Evolutionary conservation across 2,888 invertebrate species (phyloP).

Genomic region (Cryptops parisi): DNA sequence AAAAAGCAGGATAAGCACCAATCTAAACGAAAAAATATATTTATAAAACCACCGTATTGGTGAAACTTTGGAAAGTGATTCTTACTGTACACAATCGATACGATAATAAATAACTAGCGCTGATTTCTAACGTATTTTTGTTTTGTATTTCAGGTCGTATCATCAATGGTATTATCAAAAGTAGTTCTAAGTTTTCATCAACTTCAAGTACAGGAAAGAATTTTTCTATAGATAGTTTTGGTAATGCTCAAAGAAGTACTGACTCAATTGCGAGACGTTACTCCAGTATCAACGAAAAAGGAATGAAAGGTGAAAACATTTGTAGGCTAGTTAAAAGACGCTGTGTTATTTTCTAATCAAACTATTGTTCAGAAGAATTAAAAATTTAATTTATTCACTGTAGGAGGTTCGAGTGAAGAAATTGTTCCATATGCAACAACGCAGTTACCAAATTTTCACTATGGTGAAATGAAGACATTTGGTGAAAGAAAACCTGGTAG

Average conservation of each 20-base stretch:
- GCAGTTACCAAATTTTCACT: conserved; percentile 13
- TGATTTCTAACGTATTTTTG: no score
- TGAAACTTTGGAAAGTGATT: no score
- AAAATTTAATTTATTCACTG: no score
- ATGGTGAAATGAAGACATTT: conserved; percentile 14
- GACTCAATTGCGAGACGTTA: conserved; percentile 10
- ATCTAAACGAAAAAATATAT: no score
- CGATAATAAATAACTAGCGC: no score
- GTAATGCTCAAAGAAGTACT: conserved; percentile 8
- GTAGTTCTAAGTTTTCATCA: conserved; percentile 14
- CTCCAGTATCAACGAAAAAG: conserved; percentile 9
- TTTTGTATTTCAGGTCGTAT: conserved; percentile 10
- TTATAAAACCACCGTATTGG: no score
- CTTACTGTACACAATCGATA: no score
- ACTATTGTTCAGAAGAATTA: no score
- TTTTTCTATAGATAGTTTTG: conserved; percentile 12
- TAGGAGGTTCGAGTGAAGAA: conserved; percentile 5
- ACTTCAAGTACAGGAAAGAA: conserved; percentile 13
- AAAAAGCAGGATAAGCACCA: no score
- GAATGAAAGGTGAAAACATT: conserved; percentile 12
- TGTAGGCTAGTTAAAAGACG: no score
- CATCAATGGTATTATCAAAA: conserved; percentile 13
- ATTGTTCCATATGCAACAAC: conserved; percentile 13
- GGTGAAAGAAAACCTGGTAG: conserved; percentile 13
- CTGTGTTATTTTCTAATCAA: no score